Percentiles rank a stretch among this genome's conserved stretches.
phyloP scores from a whole-genome alignment of 2,113 vertebrate species.

The Nymphicus hollandicus region DNA sequence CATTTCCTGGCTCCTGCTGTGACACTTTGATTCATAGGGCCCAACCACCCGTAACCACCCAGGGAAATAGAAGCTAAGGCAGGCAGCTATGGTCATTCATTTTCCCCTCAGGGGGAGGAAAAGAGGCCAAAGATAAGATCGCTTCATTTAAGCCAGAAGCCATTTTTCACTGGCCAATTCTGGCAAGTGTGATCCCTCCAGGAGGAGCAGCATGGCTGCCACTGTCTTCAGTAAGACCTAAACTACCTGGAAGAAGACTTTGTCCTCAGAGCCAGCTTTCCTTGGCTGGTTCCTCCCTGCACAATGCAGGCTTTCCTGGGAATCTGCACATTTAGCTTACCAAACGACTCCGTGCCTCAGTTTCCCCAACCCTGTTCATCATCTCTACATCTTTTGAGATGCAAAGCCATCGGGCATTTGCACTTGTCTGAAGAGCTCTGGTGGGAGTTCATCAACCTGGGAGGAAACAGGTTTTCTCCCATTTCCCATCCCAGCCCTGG shows the following conservation, averaged over 20 bases:
- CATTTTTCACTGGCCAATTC: background rate
- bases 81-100: background rate
- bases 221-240: background rate
- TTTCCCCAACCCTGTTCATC: background rate
- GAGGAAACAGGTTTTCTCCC: conserved; percentile 8
- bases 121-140: conserved; percentile 41
- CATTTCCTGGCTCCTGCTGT: conserved; percentile 67
- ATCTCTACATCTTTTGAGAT: background rate
- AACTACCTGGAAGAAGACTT: background rate
- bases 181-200: background rate
- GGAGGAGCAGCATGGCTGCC: background rate
- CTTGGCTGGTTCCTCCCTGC: background rate
- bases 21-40: conserved; percentile 61
- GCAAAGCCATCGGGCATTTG: accelerated
- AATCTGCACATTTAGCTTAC: background rate
- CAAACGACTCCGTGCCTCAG: background rate
- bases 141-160: background rate
- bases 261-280: background rate
- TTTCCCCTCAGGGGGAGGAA: conserved; percentile 17
- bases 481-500: background rate
- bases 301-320: background rate
- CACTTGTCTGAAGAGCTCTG: background rate
- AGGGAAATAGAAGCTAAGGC: conserved; percentile 69
- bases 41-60: conserved; percentile 68
- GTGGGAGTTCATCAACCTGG: conserved; percentile 23